These are phyloP conservation scores for Pelusios castaneus DNA, from an alignment of 2,113 vertebrate genomes.

Conservation along the genomic window DNA sequence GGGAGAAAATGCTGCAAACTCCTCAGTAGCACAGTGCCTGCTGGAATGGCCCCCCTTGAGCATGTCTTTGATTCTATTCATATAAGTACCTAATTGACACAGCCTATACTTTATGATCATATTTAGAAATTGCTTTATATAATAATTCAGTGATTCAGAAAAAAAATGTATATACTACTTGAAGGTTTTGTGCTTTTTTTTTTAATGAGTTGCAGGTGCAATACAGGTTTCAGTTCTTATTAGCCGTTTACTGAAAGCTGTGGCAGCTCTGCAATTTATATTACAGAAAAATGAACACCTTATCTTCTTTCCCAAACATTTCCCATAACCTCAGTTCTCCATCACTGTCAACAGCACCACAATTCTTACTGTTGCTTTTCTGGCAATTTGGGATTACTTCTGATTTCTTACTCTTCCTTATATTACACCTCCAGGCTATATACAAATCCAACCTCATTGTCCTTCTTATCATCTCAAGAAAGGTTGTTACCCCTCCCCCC, in stretches of 20 bases:
- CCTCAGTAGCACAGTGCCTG: neutral
- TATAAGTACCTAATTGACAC: neutral
- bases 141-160: neutral
- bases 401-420: neutral
- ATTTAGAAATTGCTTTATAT: neutral
- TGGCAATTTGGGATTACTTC: neutral
- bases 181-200: neutral
- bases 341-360: neutral
- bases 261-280: neutral
- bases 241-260: neutral
- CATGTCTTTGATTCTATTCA: neutral
- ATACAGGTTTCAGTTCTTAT: neutral
- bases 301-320: neutral
- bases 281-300: neutral
- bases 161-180: neutral
- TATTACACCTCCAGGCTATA: neutral
- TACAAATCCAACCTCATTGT: neutral
- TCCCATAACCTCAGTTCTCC: neutral
- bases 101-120: neutral
- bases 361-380: neutral
- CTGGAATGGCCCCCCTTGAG: neutral
- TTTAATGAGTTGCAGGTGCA: neutral
- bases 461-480: neutral
- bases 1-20: neutral
- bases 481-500: too few species aligned